Evolutionary conservation across 2,888 invertebrate genomes (phyloP).

Genomic region (Epistrophe eligans): DNA sequence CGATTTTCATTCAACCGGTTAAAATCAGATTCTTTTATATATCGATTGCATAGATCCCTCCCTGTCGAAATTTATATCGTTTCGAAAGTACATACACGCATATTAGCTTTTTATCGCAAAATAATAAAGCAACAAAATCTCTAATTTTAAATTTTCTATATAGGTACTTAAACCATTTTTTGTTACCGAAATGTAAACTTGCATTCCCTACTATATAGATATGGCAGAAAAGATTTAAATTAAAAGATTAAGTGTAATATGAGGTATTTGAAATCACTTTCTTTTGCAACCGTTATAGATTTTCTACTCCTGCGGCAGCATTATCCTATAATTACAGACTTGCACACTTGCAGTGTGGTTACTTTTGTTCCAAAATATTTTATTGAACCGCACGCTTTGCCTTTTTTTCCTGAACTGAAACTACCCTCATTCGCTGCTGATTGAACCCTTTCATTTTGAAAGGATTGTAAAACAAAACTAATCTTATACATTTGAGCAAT

Average conservation of each 20-base stretch:
- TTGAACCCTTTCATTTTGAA: slow-evolving; percentile 25
- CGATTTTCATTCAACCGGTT: too few relatives aligned
- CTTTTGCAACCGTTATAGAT: not conserved
- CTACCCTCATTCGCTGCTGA: not conserved
- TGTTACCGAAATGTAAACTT: not conserved
- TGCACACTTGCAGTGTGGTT: not conserved
- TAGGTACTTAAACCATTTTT: too few relatives aligned
- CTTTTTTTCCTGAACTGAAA: not conserved
- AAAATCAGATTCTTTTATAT: too few relatives aligned
- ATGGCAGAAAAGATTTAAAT: slow-evolving; percentile 11
- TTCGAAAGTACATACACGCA: too few relatives aligned
- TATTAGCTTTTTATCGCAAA: too few relatives aligned
- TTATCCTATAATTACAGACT: slow-evolving; percentile 25
- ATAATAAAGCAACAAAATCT: too few relatives aligned
- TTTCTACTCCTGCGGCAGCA: not conserved
- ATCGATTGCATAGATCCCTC: too few relatives aligned
- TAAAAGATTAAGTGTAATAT: slow-evolving; percentile 10
- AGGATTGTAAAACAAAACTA: slow-evolving; percentile 13
- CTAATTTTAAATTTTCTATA: too few relatives aligned
- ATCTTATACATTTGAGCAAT: not conserved
- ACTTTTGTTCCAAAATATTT: not conserved
- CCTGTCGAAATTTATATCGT: too few relatives aligned
- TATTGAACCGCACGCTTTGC: not conserved
- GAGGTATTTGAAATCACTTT: slow-evolving; percentile 17
- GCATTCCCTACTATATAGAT: too few relatives aligned